Percentiles rank a stretch among this genome's conserved stretches.
Evolutionary conservation across 2,113 vertebrate genomes (phyloP).

Genomic region (Bubo blakistoni): DNA sequence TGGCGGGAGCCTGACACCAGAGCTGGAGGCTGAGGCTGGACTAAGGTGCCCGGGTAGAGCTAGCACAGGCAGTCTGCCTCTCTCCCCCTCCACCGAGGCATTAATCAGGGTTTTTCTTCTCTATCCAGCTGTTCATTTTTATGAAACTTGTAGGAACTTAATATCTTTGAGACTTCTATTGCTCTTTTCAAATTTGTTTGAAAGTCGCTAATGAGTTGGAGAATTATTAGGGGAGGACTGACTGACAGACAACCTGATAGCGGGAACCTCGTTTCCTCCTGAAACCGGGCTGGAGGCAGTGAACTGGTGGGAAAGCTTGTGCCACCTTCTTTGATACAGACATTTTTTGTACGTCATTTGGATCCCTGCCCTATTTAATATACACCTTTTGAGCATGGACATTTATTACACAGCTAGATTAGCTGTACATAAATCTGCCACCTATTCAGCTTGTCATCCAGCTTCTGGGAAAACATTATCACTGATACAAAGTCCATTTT

Average conservation of each 20-base stretch:
- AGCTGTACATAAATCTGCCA: not conserved
- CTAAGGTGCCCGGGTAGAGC: accelerated
- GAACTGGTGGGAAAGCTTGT: not conserved
- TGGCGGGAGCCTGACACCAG: accelerated
- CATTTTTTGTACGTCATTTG: not conserved
- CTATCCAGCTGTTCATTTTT: not conserved
- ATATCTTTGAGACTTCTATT: slow-evolving; percentile 9
- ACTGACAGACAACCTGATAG: not conserved
- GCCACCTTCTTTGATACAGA: not conserved
- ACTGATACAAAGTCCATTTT: not conserved
- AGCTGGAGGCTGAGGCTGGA: not conserved
- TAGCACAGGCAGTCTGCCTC: no score
- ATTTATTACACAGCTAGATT: not conserved
- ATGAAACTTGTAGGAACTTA: slow-evolving; percentile 7
- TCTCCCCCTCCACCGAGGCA: not conserved
- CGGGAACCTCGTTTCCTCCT: not conserved
- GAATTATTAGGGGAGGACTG: not conserved
- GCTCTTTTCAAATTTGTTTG: not conserved
- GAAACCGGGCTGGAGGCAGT: not conserved
- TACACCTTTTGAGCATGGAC: not conserved
- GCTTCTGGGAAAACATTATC: not conserved
- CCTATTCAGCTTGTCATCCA: not conserved
- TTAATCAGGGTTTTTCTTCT: not conserved
- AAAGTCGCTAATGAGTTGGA: not conserved
- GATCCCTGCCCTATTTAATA: not conserved